A percentile compares a stretch with the other conserved stretches of the same genome.
Evolutionary conservation across 1,140 invertebrate genomes (phyloP).

Genomic region (Drosophila ironensis): DNA sequence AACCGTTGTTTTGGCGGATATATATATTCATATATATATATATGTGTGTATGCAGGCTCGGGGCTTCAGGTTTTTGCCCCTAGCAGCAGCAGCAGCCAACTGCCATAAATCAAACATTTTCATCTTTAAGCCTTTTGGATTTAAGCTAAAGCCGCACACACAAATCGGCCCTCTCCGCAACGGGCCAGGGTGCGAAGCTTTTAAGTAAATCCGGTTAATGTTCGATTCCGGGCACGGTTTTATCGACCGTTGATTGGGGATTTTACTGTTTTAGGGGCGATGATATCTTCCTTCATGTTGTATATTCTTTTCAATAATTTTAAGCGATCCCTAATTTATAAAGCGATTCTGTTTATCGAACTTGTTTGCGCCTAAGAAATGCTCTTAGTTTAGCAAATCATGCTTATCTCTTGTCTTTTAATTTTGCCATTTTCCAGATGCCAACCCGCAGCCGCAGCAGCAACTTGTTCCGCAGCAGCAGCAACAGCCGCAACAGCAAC

Average conservation of each 20-base stretch:
- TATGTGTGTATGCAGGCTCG: neutral
- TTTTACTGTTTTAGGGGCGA: neutral
- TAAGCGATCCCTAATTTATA: too few relatives aligned
- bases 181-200: slow-evolving; percentile 10
- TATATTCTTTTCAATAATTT: too few relatives aligned
- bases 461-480: slow-evolving; percentile 28
- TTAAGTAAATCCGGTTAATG: slow-evolving; percentile 20
- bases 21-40: neutral
- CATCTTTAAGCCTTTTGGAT: slow-evolving; percentile 22
- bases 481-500: slow-evolving; percentile 54
- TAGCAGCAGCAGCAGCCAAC: neutral
- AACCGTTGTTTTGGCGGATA: neutral
- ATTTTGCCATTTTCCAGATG: slow-evolving; percentile 10
- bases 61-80: neutral
- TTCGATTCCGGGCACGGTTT: slow-evolving; percentile 1
- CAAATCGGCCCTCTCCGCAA: slow-evolving; percentile 7
- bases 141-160: slow-evolving; percentile 18
- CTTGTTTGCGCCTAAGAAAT: too few relatives aligned
- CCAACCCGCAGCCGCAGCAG: slow-evolving; percentile 44
- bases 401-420: neutral
- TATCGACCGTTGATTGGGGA: neutral
- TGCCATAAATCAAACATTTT: slow-evolving; percentile 37
- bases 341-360: neutral
- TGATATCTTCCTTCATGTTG: neutral
- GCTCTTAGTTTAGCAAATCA: too few relatives aligned